Percentiles rank a stretch among this genome's conserved stretches.
phyloP scores from a whole-genome alignment of 2,888 invertebrate genomes.

The Drosophila hawaiiensis region DNA sequence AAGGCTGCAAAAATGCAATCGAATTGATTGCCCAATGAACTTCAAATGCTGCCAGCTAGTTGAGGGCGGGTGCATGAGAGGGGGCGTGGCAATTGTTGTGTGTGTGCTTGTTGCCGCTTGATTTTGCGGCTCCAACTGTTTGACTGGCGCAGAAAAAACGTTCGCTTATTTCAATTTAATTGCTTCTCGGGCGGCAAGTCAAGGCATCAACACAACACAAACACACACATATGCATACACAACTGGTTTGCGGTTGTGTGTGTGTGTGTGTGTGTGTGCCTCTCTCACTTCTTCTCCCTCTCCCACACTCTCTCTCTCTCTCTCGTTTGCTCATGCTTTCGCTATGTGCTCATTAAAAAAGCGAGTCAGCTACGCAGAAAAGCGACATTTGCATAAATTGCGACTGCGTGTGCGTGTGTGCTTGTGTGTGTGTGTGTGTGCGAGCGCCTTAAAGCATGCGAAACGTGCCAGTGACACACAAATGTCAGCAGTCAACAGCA shows the following conservation, averaged over 20 bases:
- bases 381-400: slow-evolving; percentile 75
- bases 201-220: slow-evolving; percentile 32
- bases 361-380: slow-evolving; percentile 75
- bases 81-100: slow-evolving; percentile 2
- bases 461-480: slow-evolving; percentile 78
- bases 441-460: slow-evolving; percentile 63
- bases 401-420: slow-evolving; percentile 14
- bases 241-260: slow-evolving; percentile 48
- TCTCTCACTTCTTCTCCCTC: background rate
- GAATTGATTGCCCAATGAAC: slow-evolving; percentile 57
- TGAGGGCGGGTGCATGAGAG: slow-evolving; percentile 5
- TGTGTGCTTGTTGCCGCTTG: slow-evolving; percentile 25
- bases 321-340: background rate
- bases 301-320: background rate
- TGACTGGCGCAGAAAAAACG: slow-evolving; percentile 31
- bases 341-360: slow-evolving; percentile 74
- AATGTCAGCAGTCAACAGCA: slow-evolving; percentile 65
- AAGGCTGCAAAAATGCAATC: slow-evolving; percentile 36
- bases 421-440: slow-evolving; percentile 19
- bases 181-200: slow-evolving; percentile 61
- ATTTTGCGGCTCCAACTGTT: slow-evolving; percentile 44
- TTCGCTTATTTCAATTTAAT: slow-evolving; percentile 72
- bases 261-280: slow-evolving; percentile 4
- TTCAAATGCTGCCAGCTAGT: slow-evolving; percentile 26
- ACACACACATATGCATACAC: slow-evolving; percentile 12